Evolutionary conservation across 1,140 invertebrate genomes (phyloP), one percentile per base, ranked within the genome.

Genomic region (Polypedilum pembai): DNA sequence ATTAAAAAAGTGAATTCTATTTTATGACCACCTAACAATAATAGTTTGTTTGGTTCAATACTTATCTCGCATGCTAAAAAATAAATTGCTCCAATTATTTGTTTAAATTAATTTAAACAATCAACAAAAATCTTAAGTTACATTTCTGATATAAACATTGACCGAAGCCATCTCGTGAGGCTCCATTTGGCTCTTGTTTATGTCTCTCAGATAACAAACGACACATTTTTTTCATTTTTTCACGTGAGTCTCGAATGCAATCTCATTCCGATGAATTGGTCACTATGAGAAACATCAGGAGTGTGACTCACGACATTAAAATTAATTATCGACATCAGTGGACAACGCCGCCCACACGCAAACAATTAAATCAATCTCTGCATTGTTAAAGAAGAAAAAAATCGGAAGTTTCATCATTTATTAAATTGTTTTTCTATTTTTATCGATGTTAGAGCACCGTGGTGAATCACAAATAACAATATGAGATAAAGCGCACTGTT

Each of bases 301-400:
- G 12, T 56, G 45, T 56, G 45, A 56, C 12, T 56, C 45, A 56
- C 15, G 8, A 56, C 4, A n/a, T n/a, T 8, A 56, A n/a, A n/a
- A 56, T 56, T 56, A 56, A 56, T 56, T 56, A 56, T n/a, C 45
- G n/a, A 56, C 45, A 56, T 56, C 45, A 56, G n/a, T n/a, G 15
- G 15, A 45, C 8, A 45, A 8, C 8, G 8, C 41, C 8, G 8
- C 41, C 41, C 41, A 45, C 41, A 12, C 45, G 12, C 45, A 15
- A 56, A 15, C 45, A 56, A 56, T 56, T 56, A 15, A 56, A 15
- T 56, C 45, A n/a, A n/a, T 56, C 45, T 56, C 12, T 8, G 12
- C n/a, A 15, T 56, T 15, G 12, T n/a, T n/a, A 56, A 56, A 56
- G 8, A 45, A 56, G n/a, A n/a, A 15, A 15, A 12, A 56, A 56